Evolutionary conservation across 2,888 invertebrate genomes (phyloP).

Genomic region (Cerastis leucographa): DNA sequence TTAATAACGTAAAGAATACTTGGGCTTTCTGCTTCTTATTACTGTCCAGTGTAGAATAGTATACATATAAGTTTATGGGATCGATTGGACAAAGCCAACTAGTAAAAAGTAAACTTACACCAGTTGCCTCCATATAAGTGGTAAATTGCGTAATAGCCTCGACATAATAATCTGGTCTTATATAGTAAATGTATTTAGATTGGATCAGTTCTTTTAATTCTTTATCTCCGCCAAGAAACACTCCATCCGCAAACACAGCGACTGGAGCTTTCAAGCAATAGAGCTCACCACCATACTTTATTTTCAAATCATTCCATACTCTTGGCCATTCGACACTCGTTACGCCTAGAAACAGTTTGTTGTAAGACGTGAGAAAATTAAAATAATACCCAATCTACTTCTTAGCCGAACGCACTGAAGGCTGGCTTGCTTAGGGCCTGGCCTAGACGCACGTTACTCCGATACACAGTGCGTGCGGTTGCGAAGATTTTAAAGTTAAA

Average conservation of each 20-base stretch:
- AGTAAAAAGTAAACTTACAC: slow-evolving; percentile 76
- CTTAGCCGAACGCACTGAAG: background rate
- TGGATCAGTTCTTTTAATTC: slow-evolving; percentile 86
- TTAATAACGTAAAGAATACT: too few relatives aligned
- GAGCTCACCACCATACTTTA: slow-evolving; percentile 84
- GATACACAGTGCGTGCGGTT: background rate
- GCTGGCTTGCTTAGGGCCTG: background rate
- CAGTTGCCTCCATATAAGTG: slow-evolving; percentile 82
- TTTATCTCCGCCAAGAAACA: slow-evolving; percentile 89
- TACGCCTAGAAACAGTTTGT: slow-evolving; percentile 73
- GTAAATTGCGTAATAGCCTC: slow-evolving; percentile 84
- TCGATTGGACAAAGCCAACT: background rate
- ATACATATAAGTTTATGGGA: background rate
- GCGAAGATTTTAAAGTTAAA: background rate
- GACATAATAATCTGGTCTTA: slow-evolving; percentile 85
- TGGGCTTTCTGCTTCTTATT: too few relatives aligned
- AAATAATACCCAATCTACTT: background rate
- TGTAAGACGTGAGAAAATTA: background rate
- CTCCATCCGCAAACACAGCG: slow-evolving; percentile 86
- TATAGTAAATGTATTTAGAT: slow-evolving; percentile 83
- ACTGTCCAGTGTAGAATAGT: too few relatives aligned
- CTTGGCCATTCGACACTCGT: slow-evolving; percentile 84
- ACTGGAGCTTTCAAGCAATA: slow-evolving; percentile 86
- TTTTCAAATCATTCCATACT: slow-evolving; percentile 79
- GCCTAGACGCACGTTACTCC: background rate